Conservation (phyloP, 2,888 invertebrate genomes). For the Pteria penguin region DNA sequence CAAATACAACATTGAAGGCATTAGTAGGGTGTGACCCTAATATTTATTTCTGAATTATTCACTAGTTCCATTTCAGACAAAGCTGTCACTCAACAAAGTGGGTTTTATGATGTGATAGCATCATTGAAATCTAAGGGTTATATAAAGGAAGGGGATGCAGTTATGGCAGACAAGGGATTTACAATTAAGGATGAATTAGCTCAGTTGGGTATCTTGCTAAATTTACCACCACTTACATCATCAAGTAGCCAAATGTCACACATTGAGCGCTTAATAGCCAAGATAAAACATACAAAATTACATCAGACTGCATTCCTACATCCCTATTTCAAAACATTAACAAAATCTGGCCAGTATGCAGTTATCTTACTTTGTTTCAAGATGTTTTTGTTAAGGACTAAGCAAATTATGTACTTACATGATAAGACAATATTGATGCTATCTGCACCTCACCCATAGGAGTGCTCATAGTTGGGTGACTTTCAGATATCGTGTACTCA, state of each 20-base stretch:
- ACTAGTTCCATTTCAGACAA: conserved; percentile 32
- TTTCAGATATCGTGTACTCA: not conserved
- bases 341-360: conserved; percentile 37
- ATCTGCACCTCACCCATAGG: not conserved
- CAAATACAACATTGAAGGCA: conserved; percentile 28
- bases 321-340: conserved; percentile 19
- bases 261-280: conserved; percentile 21
- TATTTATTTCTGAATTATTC: conserved; percentile 29
- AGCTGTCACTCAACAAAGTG: conserved; percentile 2
- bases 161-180: conserved; percentile 25
- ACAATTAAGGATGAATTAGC: not conserved
- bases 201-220: not conserved
- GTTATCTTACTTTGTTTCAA: conserved; percentile 19
- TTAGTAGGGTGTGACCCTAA: conserved; percentile 26
- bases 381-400: conserved; percentile 15
- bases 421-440: conserved; percentile 11
- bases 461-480: not conserved
- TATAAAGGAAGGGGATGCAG: conserved; percentile 4
- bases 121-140: not conserved
- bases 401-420: conserved; percentile 9
- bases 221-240: conserved; percentile 1
- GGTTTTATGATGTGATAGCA: too few species aligned
- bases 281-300: conserved; percentile 22
- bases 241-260: not conserved
- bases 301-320: conserved; percentile 6